Percentiles rank a stretch among this genome's conserved stretches.
Conservation (phyloP, 1,140 invertebrate genomes). For the Aphis craccivora region DNA sequence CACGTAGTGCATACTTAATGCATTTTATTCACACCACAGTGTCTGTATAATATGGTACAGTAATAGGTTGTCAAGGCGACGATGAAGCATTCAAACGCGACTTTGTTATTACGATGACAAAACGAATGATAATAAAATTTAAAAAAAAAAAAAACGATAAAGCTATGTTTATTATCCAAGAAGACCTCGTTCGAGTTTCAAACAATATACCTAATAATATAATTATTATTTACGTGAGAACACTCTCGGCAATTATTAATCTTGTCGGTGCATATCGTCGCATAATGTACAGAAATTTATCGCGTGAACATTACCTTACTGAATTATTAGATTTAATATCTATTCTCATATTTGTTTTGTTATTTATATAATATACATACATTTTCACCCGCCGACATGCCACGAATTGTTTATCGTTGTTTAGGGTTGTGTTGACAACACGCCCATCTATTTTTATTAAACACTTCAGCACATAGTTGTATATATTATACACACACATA, state of each 20-base stretch:
- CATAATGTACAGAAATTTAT: not conserved
- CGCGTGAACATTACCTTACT: not conserved
- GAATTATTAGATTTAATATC: not conserved
- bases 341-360: not conserved
- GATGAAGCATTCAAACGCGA: not conserved
- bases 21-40: not conserved
- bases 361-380: not conserved
- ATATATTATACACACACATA: not conserved
- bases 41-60: not conserved
- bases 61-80: not conserved
- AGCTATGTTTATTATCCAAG: not conserved
- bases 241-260: not conserved
- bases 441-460: not conserved
- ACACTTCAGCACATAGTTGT: not conserved
- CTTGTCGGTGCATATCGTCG: not conserved
- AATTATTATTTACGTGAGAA: not conserved
- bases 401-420: not conserved
- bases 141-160: not conserved
- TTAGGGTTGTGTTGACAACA: constrained; percentile 6
- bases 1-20: not conserved
- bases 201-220: not conserved
- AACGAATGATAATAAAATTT: constrained; percentile 25
- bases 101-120: not conserved
- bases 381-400: not conserved
- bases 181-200: constrained; percentile 27